A percentile compares a stretch with the other conserved stretches of the same genome.
phyloP scores from a whole-genome alignment of 2,113 vertebrate genomes.

The Vombatus ursinus region DNA sequence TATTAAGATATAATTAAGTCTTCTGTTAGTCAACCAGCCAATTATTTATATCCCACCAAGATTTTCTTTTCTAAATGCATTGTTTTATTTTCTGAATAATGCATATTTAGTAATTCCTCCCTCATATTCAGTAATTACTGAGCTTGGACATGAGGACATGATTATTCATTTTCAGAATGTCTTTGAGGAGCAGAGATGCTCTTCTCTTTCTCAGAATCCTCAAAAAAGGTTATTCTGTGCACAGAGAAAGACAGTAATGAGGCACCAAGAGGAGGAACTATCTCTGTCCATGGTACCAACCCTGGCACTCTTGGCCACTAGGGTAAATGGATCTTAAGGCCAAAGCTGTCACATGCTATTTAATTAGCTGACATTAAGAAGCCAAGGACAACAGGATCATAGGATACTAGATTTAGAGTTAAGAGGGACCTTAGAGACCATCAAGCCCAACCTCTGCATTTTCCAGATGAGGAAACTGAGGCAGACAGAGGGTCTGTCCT shows the following conservation, averaged over 20 bases:
- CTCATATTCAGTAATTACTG: background rate
- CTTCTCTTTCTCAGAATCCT: background rate
- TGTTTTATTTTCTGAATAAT: background rate
- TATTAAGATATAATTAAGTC: background rate
- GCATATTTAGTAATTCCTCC: background rate
- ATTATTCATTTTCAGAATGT: background rate
- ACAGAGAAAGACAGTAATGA: background rate
- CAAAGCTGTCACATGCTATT: background rate
- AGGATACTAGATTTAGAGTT: background rate
- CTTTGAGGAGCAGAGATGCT: background rate
- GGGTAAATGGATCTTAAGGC: background rate
- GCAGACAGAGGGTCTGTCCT: background rate
- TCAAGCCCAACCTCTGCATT: background rate
- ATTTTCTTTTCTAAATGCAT: background rate
- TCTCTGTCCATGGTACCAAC: background rate
- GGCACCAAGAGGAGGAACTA: background rate
- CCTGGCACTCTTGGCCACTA: background rate
- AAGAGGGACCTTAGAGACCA: background rate
- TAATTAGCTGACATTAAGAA: background rate
- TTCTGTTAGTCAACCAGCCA: background rate
- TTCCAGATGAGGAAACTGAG: background rate
- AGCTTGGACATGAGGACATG: background rate
- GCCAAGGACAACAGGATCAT: background rate
- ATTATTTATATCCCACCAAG: background rate
- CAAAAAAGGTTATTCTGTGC: background rate